phyloP scores from a whole-genome alignment of 2,113 vertebrate genomes.

The Gavialis gangeticus region DNA sequence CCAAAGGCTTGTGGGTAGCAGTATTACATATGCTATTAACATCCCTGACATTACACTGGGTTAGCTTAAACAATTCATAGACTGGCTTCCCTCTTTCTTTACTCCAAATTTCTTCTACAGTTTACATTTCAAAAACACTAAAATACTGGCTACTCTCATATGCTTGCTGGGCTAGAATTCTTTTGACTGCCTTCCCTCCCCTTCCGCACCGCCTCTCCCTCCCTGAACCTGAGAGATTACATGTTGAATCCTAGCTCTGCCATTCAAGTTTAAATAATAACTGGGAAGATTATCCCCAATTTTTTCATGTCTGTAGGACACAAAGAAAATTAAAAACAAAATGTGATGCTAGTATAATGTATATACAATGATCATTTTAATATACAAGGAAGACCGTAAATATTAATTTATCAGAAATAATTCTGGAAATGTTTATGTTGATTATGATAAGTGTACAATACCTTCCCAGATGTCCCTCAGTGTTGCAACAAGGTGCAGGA shows the following conservation, averaged over 20 bases:
- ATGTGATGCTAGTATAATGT: background rate
- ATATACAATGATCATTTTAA: background rate
- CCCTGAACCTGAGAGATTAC: background rate
- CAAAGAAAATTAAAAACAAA: background rate
- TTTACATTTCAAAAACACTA: background rate
- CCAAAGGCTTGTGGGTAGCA: background rate
- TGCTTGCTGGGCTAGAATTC: rapidly evolving
- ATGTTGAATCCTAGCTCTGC: background rate
- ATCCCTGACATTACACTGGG: background rate
- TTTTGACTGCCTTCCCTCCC: background rate
- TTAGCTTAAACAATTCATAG: background rate
- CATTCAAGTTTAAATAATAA: background rate
- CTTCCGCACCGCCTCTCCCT: too few species aligned
- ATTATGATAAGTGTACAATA: background rate
- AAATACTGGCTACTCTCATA: rapidly evolving
- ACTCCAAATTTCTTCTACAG: background rate
- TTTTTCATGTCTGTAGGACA: background rate
- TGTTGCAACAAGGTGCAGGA: background rate
- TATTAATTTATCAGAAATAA: background rate
- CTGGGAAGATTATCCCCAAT: background rate
- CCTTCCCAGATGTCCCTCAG: background rate
- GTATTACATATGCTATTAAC: background rate
- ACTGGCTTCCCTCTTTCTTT: background rate
- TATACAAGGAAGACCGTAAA: background rate
- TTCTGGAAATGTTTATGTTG: background rate